Base-by-base conservation (phyloP, 2,888 invertebrate species). In the Vannuccia rotundouncinata region DNA sequence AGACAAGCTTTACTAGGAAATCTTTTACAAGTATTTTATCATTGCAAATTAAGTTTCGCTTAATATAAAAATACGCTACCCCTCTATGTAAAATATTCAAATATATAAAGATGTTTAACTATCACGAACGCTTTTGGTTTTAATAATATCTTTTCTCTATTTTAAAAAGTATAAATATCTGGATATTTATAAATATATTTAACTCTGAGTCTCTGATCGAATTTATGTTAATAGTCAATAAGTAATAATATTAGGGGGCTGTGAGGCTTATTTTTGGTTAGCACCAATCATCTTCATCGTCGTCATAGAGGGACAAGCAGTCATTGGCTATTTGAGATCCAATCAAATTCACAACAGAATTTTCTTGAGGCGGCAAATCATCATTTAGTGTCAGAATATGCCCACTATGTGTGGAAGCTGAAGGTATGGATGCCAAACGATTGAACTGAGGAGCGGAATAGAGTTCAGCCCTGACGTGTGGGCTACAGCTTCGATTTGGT, bases 271-370 rank as follows among this genome's bases (percentile, higher is more conserved):
- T 45, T 45, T 45, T 66, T 22, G 66, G 66, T 66, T 66, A 66
- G 66, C 66, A 66, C 66, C 66, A 66, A 22, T 66, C 66, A 22
- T 66, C 66, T 22, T 66, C 66, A 66, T 66, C 66, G 25, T 66
- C 66, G 22, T 66, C 66, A 27, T 66, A 66, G 66, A 66, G 66
- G 10, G 66, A 66, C 22, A 66, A 22, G 22, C 10, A 66, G 66
- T 66, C 66, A 66, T 5, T 27, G 22, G 10, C 66, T 2, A 27
- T 22, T 66, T 17, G 66, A 66, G 13, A 27, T 17, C 5, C 22
- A 5, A 5, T 2, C 17, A 66, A 27, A 5, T 13, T 13, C 5
- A 5, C 17, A 22, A 27, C 66, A 13, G 66, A 66, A 45, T 17
- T 17, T 17, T 45, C 17, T 22, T 66, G 22, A 5, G 66, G 66